These are phyloP conservation scores for Leptinotarsa haldemani DNA, from an alignment of 2,888 invertebrate species.

Conservation along the genomic window DNA sequence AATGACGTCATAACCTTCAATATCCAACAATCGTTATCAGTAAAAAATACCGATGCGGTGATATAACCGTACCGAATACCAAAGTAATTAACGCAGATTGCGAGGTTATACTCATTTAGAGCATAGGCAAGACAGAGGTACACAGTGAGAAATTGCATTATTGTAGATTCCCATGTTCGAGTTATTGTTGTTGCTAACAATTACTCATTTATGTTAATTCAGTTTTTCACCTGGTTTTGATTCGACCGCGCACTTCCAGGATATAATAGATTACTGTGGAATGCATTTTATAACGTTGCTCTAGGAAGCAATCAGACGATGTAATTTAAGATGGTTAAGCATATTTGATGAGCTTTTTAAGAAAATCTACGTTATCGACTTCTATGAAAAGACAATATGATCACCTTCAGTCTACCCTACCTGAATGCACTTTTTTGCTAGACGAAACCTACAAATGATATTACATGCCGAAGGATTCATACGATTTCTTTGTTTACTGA, in stretches of 20 bases:
- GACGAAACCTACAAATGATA: too few relatives aligned
- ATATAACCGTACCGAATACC: not conserved
- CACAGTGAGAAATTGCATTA: conserved; percentile 33
- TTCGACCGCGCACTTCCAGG: conserved; percentile 23
- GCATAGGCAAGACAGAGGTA: not conserved
- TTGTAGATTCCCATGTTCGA: conserved; percentile 34
- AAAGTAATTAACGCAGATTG: conserved; percentile 1
- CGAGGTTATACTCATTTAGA: not conserved
- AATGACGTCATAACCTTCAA: not conserved
- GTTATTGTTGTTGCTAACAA: conserved; percentile 35
- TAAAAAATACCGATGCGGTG: conserved; percentile 6
- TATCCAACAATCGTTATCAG: not conserved
- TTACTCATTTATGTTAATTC: conserved; percentile 34
- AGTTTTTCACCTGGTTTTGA: conserved; percentile 30
- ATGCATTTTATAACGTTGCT: conserved; percentile 15
- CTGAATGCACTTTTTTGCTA: too few relatives aligned
- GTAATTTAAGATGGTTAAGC: conserved; percentile 18
- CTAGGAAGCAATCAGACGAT: conserved; percentile 7
- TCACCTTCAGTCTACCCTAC: not conserved
- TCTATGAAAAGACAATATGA: conserved; percentile 7
- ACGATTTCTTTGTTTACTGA: too few relatives aligned
- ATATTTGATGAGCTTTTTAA: conserved; percentile 15
- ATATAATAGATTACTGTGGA: conserved; percentile 16
- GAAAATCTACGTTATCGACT: not conserved
- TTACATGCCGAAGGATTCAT: too few relatives aligned